Evolutionary conservation across 2,113 vertebrate species (phyloP).

Genomic region (Oncorhynchus mykiss): DNA sequence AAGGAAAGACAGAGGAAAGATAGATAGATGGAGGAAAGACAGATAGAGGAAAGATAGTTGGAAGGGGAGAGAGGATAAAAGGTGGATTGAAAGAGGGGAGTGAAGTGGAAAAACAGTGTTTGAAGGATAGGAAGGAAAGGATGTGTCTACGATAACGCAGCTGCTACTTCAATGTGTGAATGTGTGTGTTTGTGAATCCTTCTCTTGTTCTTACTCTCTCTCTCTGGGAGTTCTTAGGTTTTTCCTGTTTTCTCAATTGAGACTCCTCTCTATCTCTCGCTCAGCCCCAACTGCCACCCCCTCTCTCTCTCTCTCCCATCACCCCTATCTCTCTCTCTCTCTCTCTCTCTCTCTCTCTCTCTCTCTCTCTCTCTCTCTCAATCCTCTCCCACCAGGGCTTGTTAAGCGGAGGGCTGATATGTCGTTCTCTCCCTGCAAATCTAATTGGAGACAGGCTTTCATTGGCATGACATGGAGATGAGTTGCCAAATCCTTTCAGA

Average conservation of each 20-base stretch:
- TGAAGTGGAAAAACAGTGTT: conserved; percentile 62
- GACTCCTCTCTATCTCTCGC: conserved; percentile 34
- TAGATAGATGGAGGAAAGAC: no score
- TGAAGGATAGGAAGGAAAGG: conserved; percentile 24
- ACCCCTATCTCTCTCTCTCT: background rate
- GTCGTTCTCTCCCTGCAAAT: conserved; percentile 65
- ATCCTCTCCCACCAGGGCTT: conserved; percentile 62
- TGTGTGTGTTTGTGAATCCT: background rate
- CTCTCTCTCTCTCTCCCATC: conserved; percentile 7
- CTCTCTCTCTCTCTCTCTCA: conserved; percentile 36
- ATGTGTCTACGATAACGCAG: conserved; percentile 29
- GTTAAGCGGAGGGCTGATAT: conserved; percentile 59
- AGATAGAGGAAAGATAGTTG: no score
- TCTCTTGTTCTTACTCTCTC: background rate
- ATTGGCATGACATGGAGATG: conserved; percentile 69
- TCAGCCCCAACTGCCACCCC: conserved; percentile 19
- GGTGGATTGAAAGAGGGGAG: conserved; percentile 52
- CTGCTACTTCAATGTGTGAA: background rate
- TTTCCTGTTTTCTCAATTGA: conserved; percentile 55
- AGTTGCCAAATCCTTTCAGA: conserved; percentile 69
- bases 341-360: conserved; percentile 24
- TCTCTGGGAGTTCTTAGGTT: conserved; percentile 50
- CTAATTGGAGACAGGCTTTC: conserved; percentile 69
- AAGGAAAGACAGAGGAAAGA: no score
- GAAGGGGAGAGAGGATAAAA: conserved; percentile 46